These are phyloP conservation scores for Drosophila cognata DNA, from an alignment of 2,888 invertebrate species.

Conservation along the genomic window DNA sequence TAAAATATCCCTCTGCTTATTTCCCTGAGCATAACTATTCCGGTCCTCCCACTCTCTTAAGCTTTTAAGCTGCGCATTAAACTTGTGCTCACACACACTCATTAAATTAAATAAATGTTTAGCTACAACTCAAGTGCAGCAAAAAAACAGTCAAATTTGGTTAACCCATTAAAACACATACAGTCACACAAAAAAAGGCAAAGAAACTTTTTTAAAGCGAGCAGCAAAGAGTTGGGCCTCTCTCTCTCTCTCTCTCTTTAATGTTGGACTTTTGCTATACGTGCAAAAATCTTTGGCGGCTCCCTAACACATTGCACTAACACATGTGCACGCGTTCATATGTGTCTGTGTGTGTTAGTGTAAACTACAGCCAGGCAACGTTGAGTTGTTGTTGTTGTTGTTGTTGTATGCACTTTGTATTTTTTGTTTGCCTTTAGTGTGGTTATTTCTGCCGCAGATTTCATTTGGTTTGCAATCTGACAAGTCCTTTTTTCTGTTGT, in stretches of 20 bases:
- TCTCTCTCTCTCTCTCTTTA: conserved; percentile 19
- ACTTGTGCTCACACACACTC: conserved; percentile 12
- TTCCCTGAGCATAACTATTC: background rate
- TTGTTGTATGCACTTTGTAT: conserved; percentile 13
- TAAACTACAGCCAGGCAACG: conserved; percentile 19
- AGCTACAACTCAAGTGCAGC: conserved; percentile 33
- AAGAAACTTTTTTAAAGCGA: conserved; percentile 15
- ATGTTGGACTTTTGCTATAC: conserved; percentile 50
- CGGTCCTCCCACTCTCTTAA: background rate
- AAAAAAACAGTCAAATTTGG: conserved; percentile 23
- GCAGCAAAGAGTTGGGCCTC: background rate
- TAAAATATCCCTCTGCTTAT: background rate
- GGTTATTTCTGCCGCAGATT: conserved; percentile 76
- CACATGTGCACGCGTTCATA: background rate
- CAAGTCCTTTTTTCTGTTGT: conserved; percentile 29
- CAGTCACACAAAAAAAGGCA: background rate
- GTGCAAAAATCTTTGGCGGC: conserved; percentile 69
- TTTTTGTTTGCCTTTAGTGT: conserved; percentile 54
- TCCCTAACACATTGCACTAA: conserved; percentile 1
- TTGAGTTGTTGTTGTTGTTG: conserved; percentile 30
- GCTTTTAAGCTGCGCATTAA: background rate
- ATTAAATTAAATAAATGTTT: conserved; percentile 47
- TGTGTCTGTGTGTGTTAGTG: background rate
- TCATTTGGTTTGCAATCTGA: conserved; percentile 72
- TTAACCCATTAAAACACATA: conserved; percentile 63